A percentile compares a stretch with the other conserved stretches of the same genome.
Evolutionary conservation across 2,888 invertebrate species (phyloP).

Genomic region (Nysson spinosus): DNA sequence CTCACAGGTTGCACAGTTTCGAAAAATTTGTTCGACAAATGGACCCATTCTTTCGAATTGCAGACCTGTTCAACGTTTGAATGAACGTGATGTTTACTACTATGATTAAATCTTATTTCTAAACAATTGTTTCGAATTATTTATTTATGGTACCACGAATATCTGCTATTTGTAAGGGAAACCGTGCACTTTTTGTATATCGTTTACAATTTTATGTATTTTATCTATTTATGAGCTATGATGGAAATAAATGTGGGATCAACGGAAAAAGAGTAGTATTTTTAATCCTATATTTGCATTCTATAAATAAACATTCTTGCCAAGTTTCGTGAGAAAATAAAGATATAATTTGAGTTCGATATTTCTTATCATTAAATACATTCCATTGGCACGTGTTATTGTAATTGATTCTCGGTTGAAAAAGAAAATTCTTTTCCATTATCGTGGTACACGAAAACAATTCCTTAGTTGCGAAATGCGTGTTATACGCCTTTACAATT

Average conservation of each 20-base stretch:
- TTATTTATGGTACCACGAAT: no score
- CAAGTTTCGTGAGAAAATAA: conserved; percentile 48
- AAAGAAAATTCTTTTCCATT: conserved; percentile 18
- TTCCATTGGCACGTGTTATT: conserved; percentile 51
- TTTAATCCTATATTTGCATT: conserved; percentile 54
- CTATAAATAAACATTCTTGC: conserved; percentile 39
- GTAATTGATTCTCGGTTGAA: conserved; percentile 29
- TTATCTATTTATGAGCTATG: no score
- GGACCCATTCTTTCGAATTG: conserved; percentile 63
- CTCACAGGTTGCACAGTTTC: conserved; percentile 65
- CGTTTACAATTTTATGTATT: no score
- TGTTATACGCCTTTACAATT: conserved; percentile 12
- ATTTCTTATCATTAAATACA: conserved; percentile 31
- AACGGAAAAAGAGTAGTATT: conserved; percentile 47
- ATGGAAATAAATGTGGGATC: conserved; percentile 11
- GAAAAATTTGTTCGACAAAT: conserved; percentile 62
- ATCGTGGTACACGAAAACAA: conserved; percentile 14
- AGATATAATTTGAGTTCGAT: conserved; percentile 42
- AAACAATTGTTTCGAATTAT: neutral
- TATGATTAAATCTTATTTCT: conserved; percentile 49
- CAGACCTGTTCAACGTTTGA: conserved; percentile 64
- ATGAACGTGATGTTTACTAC: conserved; percentile 67
- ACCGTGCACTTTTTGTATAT: no score
- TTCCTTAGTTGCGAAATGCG: conserved; percentile 9
- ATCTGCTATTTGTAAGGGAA: no score